Evolutionary conservation across 2,113 vertebrate species (phyloP), one percentile per base, ranked within the genome.

Genomic region (Upupa epops): DNA sequence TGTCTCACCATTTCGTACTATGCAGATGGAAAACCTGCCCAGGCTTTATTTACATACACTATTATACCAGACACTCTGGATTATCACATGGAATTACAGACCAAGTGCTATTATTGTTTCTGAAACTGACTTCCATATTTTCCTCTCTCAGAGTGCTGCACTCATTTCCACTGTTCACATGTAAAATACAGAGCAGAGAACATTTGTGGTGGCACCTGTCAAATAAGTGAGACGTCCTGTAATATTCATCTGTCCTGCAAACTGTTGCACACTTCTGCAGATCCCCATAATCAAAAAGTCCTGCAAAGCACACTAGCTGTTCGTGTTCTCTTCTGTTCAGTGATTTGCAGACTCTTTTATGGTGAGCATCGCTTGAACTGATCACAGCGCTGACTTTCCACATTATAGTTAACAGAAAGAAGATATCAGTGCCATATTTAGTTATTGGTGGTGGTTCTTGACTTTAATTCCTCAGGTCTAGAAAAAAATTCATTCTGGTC

Each of bases 211-310:
- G 83, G 63, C 29, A 15, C 29, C 79, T 90, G 40, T 77, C 72
- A 48, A 42, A 76, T 65, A 60, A 80, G 37, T 90, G 90, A 86
- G 81, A 80, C 80, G 46, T 37, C 36, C 37, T 63, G 64, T 26
- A 70, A 83, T 71, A 70, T 51, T 77, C 0, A 0, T 4, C 48
- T 79, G 32, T 66, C 55, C 86, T 36, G 29, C 59, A 85, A 76
- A 73, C 31, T 24, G 46, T 42, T 42, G 15, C 52, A 46, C 19
- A 26, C 1, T 6, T 25, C 48, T 75, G 77, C 15, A 40, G 14
- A 14, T 21, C 55, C 55, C 46, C 0, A 0, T 34, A 70, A 32
- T n/a, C 3, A 6, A 17, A 36, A 75, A 54, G 29, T 66, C 63
- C 71, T 73, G 40, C 28, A 76, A 61, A 83, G 45, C 1, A 1